These are phyloP conservation scores for Dorcus hopei DNA, from an alignment of 2,888 invertebrate genomes.

Conservation along the genomic window DNA sequence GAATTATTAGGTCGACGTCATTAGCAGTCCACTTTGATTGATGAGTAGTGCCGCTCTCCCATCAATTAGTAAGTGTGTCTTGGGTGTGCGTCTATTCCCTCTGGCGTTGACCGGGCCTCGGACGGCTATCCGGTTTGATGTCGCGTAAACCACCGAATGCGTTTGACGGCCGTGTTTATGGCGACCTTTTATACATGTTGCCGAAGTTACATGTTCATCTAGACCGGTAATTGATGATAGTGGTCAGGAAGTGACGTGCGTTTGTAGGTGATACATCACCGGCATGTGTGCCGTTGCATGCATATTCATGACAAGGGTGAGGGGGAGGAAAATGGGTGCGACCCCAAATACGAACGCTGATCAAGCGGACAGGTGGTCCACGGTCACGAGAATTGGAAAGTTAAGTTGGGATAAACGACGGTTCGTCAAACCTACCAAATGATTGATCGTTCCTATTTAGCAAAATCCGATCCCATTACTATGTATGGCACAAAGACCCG, in stretches of 20 bases:
- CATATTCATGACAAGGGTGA: constrained; percentile 41
- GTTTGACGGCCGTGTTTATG: constrained; percentile 39
- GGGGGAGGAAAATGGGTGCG: too few species aligned
- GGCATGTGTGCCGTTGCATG: constrained; percentile 39
- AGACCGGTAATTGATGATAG: constrained; percentile 51
- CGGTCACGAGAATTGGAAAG: too few species aligned
- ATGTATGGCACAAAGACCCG: constrained; percentile 34
- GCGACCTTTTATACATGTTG: constrained; percentile 48
- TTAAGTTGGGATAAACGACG: too few species aligned
- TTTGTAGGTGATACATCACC: constrained; percentile 38
- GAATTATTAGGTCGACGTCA: constrained; percentile 22
- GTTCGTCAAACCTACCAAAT: constrained; percentile 14
- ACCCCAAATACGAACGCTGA: too few species aligned
- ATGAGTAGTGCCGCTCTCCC: constrained; percentile 33
- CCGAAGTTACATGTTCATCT: constrained; percentile 51
- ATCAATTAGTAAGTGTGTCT: constrained; percentile 35
- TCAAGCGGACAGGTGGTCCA: too few species aligned
- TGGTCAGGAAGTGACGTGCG: constrained; percentile 37
- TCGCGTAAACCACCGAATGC: constrained; percentile 29
- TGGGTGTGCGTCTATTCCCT: constrained; percentile 12
- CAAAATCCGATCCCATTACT: constrained; percentile 52
- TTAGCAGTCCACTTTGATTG: constrained; percentile 34
- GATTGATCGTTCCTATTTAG: constrained; percentile 49
- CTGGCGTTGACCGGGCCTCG: constrained; percentile 3
- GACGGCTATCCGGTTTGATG: constrained; percentile 10